phyloP scores from a whole-genome alignment of 2,888 invertebrate genomes.

The Drosophila atroscutellata region DNA sequence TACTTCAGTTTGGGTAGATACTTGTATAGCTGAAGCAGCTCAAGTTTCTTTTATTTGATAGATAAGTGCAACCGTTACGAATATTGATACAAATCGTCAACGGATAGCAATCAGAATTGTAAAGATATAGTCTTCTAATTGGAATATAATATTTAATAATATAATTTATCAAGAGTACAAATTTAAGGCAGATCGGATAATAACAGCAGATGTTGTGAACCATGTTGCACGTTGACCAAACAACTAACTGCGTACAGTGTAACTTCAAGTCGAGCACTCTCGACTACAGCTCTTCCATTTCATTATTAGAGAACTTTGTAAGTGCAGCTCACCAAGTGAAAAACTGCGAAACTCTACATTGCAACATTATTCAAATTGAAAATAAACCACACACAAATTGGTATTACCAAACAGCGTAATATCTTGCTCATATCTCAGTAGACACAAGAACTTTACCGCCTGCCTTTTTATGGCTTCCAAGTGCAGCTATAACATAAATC shows the following conservation, averaged over 20 bases:
- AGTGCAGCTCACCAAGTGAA: neutral
- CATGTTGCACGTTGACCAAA: neutral
- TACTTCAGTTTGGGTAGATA: neutral
- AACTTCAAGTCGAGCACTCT: neutral
- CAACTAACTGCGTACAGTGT: neutral
- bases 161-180: neutral
- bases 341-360: too few species aligned
- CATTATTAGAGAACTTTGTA: neutral
- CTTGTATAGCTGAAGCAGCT: too few species aligned
- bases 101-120: neutral
- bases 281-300: neutral
- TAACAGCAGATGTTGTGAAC: neutral
- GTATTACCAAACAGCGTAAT: slow-evolving; percentile 19
- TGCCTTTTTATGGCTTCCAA: slow-evolving; percentile 1
- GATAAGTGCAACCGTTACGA: neutral
- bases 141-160: neutral
- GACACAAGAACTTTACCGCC: slow-evolving; percentile 30
- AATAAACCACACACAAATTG: slow-evolving; percentile 22
- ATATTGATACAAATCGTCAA: neutral
- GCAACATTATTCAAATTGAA: slow-evolving; percentile 18
- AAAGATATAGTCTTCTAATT: neutral
- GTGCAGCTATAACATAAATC: neutral
- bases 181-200: neutral
- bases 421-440: slow-evolving; percentile 27
- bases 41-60: neutral